Evolutionary conservation across 2,113 vertebrate genomes (phyloP), one percentile per base, ranked within the genome.

Genomic region (Gorsachius goisagi): DNA sequence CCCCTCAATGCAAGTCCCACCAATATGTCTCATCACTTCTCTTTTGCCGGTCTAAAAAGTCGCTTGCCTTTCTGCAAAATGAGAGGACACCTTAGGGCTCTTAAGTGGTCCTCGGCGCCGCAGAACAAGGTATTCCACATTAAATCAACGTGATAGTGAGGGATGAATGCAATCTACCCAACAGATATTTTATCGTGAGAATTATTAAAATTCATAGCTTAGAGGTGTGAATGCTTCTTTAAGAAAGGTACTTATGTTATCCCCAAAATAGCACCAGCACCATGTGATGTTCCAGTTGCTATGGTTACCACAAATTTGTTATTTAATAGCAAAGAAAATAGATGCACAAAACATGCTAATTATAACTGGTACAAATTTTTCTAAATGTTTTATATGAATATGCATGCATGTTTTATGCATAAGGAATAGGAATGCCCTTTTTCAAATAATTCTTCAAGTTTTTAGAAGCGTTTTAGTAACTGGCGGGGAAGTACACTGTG

Each of bases 311-410:
- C 98, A 98, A 98, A 98, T 98, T 98, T 98, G 98, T 98, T 98
- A 98, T 98, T 98, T 98, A 98, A 98, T 98, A 98, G 98, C 98
- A 98, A 98, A 98, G 98, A 98, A 98, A 98, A 98, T 98, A 98
- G 98, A 98, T 98, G 98, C 98, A 98, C 97, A 98, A 98, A 98
- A 98, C 98, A 98, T 97, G 98, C 97, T 98, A 98, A 98, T 98
- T 98, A 98, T 98, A 98, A 98, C 98, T 97, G 97, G 98, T 98
- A 98, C 97, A 97, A 97, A 94, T 98, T 97, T 98, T 97, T 96
- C 97, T 97, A 98, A 98, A 97, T 98, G 97, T 98, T 98, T 98
- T 96, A 96, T 95, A 98, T 98, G 98, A 98, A 98, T 98, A 98
- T 98, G 98, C 96, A 98, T 98, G 97, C 96, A 97, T 97, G 81